Evolutionary conservation across 2,113 vertebrate species (phyloP).

Genomic region (Neogale vison): DNA sequence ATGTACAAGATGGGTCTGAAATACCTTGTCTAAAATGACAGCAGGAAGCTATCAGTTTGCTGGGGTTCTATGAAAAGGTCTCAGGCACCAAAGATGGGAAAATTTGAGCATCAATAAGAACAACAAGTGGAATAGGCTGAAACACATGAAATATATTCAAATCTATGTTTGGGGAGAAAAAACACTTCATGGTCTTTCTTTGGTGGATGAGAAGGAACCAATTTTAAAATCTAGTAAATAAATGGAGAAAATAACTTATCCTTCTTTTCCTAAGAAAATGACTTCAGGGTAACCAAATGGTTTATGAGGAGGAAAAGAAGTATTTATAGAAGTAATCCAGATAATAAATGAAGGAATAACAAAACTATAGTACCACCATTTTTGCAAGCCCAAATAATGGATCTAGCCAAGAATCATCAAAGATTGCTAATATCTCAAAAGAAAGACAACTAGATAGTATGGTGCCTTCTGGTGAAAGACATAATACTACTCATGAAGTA

Average conservation of each 20-base stretch:
- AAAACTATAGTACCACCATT: constrained; percentile 10
- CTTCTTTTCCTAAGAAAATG: neutral
- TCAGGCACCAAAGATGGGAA: neutral
- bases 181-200: neutral
- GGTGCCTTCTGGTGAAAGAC: neutral
- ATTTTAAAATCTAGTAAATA: constrained; percentile 51
- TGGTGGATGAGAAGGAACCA: neutral
- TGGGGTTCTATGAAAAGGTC: neutral
- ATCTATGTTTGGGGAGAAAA: neutral
- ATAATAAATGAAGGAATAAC: constrained; percentile 21
- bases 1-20: neutral
- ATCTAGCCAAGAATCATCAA: neutral
- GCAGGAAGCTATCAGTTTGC: neutral
- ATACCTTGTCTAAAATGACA: neutral
- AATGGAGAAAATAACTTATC: neutral
- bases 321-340: constrained; percentile 36
- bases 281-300: constrained; percentile 33
- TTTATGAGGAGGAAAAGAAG: neutral
- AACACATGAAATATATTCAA: constrained; percentile 16
- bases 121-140: neutral
- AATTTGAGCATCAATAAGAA: constrained; percentile 31
- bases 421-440: neutral
- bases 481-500: neutral
- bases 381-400: constrained; percentile 11
- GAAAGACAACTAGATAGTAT: neutral